Percentiles rank a stretch among this genome's conserved stretches.
These are phyloP conservation scores for Ammodytes marinus DNA, from an alignment of 2,113 vertebrate species.

Conservation along the genomic window DNA sequence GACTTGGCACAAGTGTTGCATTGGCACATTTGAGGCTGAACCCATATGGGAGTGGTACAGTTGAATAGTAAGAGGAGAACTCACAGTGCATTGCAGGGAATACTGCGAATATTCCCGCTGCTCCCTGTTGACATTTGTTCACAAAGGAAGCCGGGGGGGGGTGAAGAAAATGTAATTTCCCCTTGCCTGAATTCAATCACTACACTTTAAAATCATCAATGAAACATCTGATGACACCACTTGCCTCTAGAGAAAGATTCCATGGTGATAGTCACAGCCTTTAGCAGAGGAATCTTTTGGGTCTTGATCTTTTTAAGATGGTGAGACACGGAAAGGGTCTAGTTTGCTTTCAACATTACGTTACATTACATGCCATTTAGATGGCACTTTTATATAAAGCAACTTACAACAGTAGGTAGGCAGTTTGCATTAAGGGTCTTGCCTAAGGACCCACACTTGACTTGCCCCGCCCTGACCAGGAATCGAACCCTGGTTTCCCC, in stretches of 20 bases:
- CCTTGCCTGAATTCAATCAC: slow-evolving; percentile 25
- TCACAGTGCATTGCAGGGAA: slow-evolving; percentile 10
- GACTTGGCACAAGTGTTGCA: slow-evolving; percentile 35
- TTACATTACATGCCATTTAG: too few species aligned
- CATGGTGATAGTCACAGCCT: slow-evolving; percentile 18
- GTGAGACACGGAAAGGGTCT: slow-evolving; percentile 9
- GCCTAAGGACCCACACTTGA: too few species aligned
- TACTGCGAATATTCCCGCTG: slow-evolving; percentile 18
- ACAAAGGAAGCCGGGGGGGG: background rate
- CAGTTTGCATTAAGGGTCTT: slow-evolving; percentile 12
- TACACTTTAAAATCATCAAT: slow-evolving; percentile 33
- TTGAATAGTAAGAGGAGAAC: slow-evolving; percentile 48
- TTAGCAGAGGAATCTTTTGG: slow-evolving; percentile 17
- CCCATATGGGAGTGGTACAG: slow-evolving; percentile 37
- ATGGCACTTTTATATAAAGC: too few species aligned
- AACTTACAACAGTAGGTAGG: too few species aligned
- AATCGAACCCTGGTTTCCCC: too few species aligned
- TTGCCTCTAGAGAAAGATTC: slow-evolving; percentile 27
- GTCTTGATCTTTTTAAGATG: slow-evolving; percentile 4
- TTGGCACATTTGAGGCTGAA: slow-evolving; percentile 28
- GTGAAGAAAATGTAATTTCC: background rate
- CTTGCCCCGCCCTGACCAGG: too few species aligned
- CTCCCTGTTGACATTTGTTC: slow-evolving; percentile 28
- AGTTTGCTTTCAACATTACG: background rate
- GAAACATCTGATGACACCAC: slow-evolving; percentile 47